phyloP scores from a whole-genome alignment of 2,797 vertebrate species.

The Galagoides demidoff region DNA sequence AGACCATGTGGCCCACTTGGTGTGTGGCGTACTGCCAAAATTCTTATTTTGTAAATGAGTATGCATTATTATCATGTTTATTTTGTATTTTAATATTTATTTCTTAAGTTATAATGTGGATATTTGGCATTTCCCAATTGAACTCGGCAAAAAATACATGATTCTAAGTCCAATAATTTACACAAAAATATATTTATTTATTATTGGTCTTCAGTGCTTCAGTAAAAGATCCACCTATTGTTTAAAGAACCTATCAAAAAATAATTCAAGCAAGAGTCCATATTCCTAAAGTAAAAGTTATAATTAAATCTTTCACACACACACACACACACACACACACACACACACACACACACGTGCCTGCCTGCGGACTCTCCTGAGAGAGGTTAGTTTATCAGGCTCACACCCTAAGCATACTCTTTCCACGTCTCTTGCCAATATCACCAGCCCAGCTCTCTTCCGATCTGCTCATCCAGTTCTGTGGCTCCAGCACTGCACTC shows the following conservation, averaged over 20 bases:
- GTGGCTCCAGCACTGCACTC: neutral
- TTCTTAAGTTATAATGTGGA: neutral
- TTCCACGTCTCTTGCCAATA: neutral
- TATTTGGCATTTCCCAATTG: neutral
- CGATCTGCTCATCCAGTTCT: neutral
- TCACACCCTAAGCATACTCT: neutral
- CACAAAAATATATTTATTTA: neutral
- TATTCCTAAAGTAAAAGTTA: neutral
- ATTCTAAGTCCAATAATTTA: neutral
- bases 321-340: too few species aligned
- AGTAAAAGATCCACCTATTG: neutral
- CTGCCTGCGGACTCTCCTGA: neutral
- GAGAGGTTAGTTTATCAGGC: neutral
- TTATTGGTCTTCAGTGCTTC: neutral
- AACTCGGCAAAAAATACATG: neutral
- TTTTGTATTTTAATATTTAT: neutral
- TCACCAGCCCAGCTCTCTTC: neutral
- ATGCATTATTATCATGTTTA: neutral
- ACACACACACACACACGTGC: too few species aligned
- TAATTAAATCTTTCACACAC: neutral
- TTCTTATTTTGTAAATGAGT: neutral
- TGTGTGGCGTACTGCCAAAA: neutral
- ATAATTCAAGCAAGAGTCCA: neutral
- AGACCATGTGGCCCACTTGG: rapidly evolving
- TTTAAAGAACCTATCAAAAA: neutral